These are phyloP conservation scores for Hystrix cristata DNA, from an alignment of 2,113 vertebrate genomes.

Conservation along the genomic window DNA sequence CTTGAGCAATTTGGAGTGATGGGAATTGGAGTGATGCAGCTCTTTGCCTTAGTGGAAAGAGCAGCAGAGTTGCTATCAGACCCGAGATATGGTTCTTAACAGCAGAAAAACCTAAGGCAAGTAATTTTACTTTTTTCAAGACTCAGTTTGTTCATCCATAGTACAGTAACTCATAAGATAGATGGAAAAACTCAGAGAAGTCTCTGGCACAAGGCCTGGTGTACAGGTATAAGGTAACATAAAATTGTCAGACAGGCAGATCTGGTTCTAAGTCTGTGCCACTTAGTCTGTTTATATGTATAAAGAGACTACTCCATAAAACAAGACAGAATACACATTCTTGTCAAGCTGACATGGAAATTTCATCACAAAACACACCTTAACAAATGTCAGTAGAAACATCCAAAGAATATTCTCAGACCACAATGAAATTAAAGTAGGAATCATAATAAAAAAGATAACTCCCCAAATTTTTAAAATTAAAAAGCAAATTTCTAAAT, in stretches of 20 bases:
- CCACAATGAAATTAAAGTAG: not conserved
- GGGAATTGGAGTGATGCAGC: not conserved
- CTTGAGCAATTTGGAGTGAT: not conserved
- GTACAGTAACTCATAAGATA: not conserved
- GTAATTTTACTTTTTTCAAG: not conserved
- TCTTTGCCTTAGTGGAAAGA: not conserved
- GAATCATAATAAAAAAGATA: not conserved
- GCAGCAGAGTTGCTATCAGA: not conserved
- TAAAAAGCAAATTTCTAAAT: not conserved
- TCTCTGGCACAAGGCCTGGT: not conserved
- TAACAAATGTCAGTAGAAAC: not conserved
- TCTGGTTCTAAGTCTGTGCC: not conserved
- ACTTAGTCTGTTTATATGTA: not conserved
- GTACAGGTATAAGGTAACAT: rapidly evolving
- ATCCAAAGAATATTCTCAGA: not conserved
- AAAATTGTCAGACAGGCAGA: not conserved
- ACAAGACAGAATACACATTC: not conserved
- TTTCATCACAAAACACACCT: not conserved
- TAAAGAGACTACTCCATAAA: not conserved
- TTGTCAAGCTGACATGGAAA: not conserved
- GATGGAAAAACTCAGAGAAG: not conserved
- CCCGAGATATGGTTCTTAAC: not conserved
- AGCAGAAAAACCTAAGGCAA: not conserved
- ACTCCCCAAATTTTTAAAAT: not conserved
- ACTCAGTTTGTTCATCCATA: not conserved